Evolutionary conservation across 2,797 vertebrate species (phyloP).

Genomic region (Falco berigora): DNA sequence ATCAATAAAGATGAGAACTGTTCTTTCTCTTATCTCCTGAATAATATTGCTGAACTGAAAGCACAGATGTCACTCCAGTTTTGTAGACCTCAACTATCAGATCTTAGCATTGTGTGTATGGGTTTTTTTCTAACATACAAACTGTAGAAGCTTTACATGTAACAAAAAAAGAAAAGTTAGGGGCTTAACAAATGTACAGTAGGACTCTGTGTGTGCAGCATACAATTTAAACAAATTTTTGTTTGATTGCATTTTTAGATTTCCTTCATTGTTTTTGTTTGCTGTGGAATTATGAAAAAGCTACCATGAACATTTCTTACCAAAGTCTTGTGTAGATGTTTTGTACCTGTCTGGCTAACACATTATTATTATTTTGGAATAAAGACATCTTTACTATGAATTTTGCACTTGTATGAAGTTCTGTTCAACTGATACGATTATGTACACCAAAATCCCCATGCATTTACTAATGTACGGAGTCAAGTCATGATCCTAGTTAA

Average conservation of each 20-base stretch:
- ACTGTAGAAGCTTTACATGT: constrained; percentile 69
- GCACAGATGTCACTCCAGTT: constrained; percentile 80
- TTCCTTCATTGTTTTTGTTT: constrained; percentile 59
- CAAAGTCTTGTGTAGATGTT: constrained; percentile 91
- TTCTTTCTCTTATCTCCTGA: constrained; percentile 68
- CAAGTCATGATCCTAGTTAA: background rate
- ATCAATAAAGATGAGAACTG: constrained; percentile 70
- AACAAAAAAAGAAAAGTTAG: constrained; percentile 38
- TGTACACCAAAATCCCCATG: background rate
- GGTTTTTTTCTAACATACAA: constrained; percentile 69
- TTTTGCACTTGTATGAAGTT: constrained; percentile 29
- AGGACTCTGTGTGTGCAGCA: constrained; percentile 68
- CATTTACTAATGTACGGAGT: background rate
- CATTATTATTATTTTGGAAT: constrained; percentile 90
- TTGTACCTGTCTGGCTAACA: constrained; percentile 86
- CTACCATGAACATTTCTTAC: constrained; percentile 85
- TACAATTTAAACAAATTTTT: constrained; percentile 26
- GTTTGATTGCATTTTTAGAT: constrained; percentile 43
- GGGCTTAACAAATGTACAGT: constrained; percentile 50
- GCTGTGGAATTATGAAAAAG: constrained; percentile 77
- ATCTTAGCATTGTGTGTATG: constrained; percentile 66
- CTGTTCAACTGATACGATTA: background rate
- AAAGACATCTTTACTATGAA: constrained; percentile 93
- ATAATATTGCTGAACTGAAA: constrained; percentile 75
- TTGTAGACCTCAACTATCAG: constrained; percentile 76